Evolutionary conservation across 2,888 invertebrate species (phyloP), one percentile per base, ranked within the genome.

Genomic region (Drosophila recens): DNA sequence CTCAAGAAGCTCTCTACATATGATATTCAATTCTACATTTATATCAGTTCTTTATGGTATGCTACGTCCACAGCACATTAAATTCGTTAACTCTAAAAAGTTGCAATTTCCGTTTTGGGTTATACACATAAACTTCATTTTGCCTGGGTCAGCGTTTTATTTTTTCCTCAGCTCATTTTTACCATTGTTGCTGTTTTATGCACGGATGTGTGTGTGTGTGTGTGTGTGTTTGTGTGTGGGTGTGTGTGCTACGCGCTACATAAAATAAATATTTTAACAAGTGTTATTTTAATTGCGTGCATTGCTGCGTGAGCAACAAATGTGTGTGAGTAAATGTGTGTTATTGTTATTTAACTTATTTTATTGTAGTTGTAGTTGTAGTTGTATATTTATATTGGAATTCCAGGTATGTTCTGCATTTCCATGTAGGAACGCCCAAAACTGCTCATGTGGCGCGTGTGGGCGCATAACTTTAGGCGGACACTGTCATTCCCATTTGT

Each of bases 231-330:
- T 17, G 42, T 38, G 46, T 10, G 23, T 59, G 51, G 30, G 54
- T 30, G 59, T 61, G 61, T 63, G 58, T 27, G 9, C 53, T 51
- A 45, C 59, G 51, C 36, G 68, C 42, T 58, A 80, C 70, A 82
- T 71, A 79, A 85, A 82, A 82, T 87, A 84, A 84, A 87, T 84
- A 84, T 87, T 84, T 87, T 75, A 75, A 78, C 87, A 87, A 84
- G 85, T 84, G 83, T 82, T 84, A 87, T 84, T 87, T 84, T 84
- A 84, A 84, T 84, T 84, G 84, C 84, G 75, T 82, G 86, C 82
- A 80, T 64, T 71, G 80, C 70, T 66, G 71, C 72, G 68, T 67
- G 67, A 38, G 54, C 64, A 73, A 53, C 43, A 65, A 52, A 38
- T 54, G 27, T n/a, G 27, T 33, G 38, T 27, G 9, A 45, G 23